phyloP scores from a whole-genome alignment of 2,797 vertebrate species.

The Diplodus sargus region DNA sequence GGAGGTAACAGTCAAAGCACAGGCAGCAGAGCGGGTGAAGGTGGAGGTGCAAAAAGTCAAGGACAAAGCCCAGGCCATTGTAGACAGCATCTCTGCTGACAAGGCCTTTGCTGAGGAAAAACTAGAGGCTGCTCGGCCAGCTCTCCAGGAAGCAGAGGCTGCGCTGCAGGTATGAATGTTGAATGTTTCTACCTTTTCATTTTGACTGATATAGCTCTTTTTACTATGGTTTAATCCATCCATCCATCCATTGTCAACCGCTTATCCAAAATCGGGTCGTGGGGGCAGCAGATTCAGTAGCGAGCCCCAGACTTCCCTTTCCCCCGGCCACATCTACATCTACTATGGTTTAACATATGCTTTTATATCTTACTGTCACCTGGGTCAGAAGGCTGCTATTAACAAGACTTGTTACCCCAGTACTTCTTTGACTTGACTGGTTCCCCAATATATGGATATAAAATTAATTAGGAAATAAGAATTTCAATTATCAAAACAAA shows the following conservation, averaged over 20 bases:
- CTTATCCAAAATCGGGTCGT: too few relatives aligned
- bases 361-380: not conserved
- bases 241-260: too few relatives aligned
- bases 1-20: conserved; percentile 95
- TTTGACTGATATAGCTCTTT: not conserved
- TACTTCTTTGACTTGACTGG: not conserved
- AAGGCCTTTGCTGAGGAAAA: conserved; percentile 94
- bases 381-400: not conserved
- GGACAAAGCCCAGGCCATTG: conserved; percentile 95
- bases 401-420: not conserved
- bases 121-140: conserved; percentile 91
- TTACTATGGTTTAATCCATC: not conserved
- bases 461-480: not conserved
- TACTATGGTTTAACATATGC: not conserved
- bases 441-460: not conserved
- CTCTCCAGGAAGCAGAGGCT: conserved; percentile 93
- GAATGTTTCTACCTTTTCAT: not conserved
- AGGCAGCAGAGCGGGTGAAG: conserved; percentile 94
- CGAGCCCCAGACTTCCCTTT: too few relatives aligned
- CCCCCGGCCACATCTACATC: too few relatives aligned
- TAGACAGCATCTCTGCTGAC: conserved; percentile 93
- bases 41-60: conserved; percentile 97
- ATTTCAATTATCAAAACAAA: not conserved
- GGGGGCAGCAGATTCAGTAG: too few relatives aligned
- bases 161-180: conserved; percentile 88